Evolutionary conservation across 2,113 vertebrate species (phyloP).

Genomic region (Cinclus cinclus): DNA sequence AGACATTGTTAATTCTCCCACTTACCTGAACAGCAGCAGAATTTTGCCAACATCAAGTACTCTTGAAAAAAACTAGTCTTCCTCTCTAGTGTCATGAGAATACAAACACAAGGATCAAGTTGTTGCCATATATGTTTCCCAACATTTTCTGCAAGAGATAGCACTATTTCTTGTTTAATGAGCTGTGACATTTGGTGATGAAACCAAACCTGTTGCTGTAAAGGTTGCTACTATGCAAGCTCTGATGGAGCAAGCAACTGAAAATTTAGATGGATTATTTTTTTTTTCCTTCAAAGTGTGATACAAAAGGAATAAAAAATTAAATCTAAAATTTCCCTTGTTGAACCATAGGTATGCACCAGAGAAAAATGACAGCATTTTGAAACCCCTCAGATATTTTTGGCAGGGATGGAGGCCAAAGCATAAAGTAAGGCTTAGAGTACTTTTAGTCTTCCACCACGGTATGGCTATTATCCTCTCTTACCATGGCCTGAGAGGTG

Average conservation of each 20-base stretch:
- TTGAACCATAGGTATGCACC: fast-evolving
- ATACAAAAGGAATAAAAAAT: background rate
- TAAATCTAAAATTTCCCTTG: background rate
- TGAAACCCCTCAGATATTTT: background rate
- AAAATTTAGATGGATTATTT: background rate
- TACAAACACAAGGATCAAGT: background rate
- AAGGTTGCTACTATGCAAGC: background rate
- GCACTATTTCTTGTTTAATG: background rate
- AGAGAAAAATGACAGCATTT: background rate
- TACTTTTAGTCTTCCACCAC: background rate
- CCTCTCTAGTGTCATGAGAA: background rate
- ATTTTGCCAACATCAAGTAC: background rate
- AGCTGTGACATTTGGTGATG: background rate
- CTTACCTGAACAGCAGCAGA: background rate
- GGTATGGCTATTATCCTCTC: background rate
- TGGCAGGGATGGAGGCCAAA: fast-evolving
- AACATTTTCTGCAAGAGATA: background rate
- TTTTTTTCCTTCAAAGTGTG: background rate
- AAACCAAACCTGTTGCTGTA: background rate
- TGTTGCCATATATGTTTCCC: background rate
- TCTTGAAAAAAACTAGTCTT: background rate
- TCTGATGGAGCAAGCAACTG: background rate
- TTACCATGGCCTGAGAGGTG: background rate
- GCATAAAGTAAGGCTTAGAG: background rate
- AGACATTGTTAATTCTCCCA: background rate